phyloP scores from a whole-genome alignment of 30 jellyfish, hydroid and myxozoan genomes.

The Chironex yamaguchii region DNA sequence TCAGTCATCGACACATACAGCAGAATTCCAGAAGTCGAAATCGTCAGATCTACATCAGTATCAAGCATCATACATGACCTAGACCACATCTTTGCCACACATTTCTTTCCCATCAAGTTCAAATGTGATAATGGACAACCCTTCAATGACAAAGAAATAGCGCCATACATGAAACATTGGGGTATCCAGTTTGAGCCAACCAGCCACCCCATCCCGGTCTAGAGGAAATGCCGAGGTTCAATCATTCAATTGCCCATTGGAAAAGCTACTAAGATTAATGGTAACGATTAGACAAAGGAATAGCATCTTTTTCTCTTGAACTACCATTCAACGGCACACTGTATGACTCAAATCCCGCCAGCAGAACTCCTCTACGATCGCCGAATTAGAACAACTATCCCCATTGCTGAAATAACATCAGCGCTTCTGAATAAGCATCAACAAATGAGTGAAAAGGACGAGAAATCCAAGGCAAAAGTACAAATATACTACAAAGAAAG shows the following conservation, averaged over 20 bases:
- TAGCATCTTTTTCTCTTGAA: slow-evolving; percentile 10
- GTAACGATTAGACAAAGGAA: slow-evolving; percentile 24
- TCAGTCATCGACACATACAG: slow-evolving; percentile 54
- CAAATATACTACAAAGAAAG: neutral
- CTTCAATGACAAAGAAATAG: slow-evolving; percentile 30
- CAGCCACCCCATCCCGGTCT: slow-evolving; percentile 18
- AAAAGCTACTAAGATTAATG: slow-evolving; percentile 11
- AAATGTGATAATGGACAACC: slow-evolving; percentile 49
- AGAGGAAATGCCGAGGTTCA: slow-evolving; percentile 29
- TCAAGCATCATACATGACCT: slow-evolving; percentile 40
- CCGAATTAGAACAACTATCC: neutral
- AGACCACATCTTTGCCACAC: slow-evolving; percentile 47
- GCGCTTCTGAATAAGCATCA: neutral
- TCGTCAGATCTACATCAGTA: slow-evolving; percentile 41
- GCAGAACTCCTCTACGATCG: slow-evolving; percentile 42
- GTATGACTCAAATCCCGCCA: slow-evolving; percentile 32
- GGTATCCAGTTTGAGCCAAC: slow-evolving; percentile 13
- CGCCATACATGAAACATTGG: slow-evolving; percentile 29
- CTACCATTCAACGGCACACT: slow-evolving; percentile 40
- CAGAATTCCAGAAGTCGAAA: slow-evolving; percentile 46
- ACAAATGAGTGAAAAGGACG: neutral
- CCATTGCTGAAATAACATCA: slow-evolving; percentile 20
- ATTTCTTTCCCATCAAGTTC: slow-evolving; percentile 35
- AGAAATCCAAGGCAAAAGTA: slow-evolving; percentile 4
- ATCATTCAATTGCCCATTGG: neutral